Evolutionary conservation across 2,888 invertebrate genomes (phyloP).

Genomic region (Atherix ibis): DNA sequence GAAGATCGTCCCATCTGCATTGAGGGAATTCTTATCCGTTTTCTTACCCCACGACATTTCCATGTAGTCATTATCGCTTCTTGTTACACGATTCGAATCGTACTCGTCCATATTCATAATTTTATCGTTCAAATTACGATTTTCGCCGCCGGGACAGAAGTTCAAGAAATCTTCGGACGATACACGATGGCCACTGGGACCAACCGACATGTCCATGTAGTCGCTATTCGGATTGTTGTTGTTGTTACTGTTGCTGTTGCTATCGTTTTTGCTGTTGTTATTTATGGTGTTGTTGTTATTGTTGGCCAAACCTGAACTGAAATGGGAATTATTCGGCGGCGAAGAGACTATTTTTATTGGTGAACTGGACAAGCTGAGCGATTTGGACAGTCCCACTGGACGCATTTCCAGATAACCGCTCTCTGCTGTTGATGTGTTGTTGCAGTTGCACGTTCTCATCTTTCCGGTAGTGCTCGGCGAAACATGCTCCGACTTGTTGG

Average conservation of each 20-base stretch:
- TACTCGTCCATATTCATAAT: constrained; percentile 17
- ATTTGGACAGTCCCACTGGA: constrained; percentile 20
- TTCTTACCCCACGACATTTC: constrained; percentile 43
- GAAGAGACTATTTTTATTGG: constrained; percentile 12
- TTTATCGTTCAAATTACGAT: neutral
- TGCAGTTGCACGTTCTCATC: no score
- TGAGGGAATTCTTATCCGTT: neutral
- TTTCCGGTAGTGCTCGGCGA: no score
- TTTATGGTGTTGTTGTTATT: constrained; percentile 6
- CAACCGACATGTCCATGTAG: constrained; percentile 14
- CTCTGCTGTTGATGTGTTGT: no score
- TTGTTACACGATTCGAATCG: constrained; percentile 16
- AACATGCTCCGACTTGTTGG: no score
- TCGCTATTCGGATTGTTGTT: no score
- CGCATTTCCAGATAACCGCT: constrained; percentile 33
- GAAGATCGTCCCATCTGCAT: neutral
- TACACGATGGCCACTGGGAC: neutral
- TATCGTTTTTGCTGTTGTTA: no score
- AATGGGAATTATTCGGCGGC: no score
- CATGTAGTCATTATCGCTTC: constrained; percentile 42
- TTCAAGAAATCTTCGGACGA: constrained; percentile 3
- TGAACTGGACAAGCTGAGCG: constrained; percentile 14
- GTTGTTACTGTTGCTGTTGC: no score
- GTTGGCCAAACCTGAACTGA: neutral
- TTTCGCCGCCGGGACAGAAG: neutral